A percentile compares a stretch with the other conserved stretches of the same genome.
These are phyloP conservation scores for Noctilio leporinus DNA, from an alignment of 2,113 vertebrate genomes.

Conservation along the genomic window DNA sequence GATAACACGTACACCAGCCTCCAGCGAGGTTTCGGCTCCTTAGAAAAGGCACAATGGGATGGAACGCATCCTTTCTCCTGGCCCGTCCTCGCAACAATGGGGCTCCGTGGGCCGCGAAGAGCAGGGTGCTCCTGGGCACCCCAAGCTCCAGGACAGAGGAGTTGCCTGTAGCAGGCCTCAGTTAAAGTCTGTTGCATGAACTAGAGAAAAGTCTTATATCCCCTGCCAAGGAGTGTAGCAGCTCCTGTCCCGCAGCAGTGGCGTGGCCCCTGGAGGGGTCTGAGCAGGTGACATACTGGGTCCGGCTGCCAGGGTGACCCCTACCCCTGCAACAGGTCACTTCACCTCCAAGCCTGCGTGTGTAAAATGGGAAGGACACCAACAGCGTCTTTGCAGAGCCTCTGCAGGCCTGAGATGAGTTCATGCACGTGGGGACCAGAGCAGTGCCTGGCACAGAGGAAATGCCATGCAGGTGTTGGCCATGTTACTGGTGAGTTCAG, in stretches of 20 bases:
- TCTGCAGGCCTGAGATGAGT: neutral
- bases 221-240: rapidly evolving
- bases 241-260: rapidly evolving
- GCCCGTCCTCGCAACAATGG: rapidly evolving
- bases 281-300: neutral
- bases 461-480: rapidly evolving
- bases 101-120: rapidly evolving
- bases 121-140: rapidly evolving
- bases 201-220: rapidly evolving
- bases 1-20: neutral
- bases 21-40: neutral
- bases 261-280: neutral
- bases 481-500: too few relatives aligned
- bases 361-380: neutral
- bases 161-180: neutral
- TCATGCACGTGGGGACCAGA: rapidly evolving
- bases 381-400: rapidly evolving
- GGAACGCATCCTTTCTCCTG: neutral
- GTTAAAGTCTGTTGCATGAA: neutral
- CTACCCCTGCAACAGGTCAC: neutral
- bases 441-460: neutral
- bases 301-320: neutral
- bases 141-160: neutral
- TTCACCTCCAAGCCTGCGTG: neutral
- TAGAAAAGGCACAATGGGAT: neutral